Base-by-base conservation (phyloP, 2,113 vertebrate species). In the Galeopterus variegatus region DNA sequence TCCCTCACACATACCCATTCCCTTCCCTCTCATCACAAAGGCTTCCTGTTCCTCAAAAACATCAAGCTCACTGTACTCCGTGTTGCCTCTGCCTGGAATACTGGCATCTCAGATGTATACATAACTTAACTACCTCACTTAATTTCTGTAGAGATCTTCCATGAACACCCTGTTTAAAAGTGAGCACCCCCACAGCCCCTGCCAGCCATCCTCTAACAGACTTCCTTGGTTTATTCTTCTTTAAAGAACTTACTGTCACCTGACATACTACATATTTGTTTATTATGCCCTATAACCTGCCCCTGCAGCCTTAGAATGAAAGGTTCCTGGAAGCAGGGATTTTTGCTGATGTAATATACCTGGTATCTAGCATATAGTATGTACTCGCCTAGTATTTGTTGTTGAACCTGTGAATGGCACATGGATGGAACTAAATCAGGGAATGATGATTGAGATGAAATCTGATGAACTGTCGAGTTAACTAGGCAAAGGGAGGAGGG, bases 131-230 rank as follows among this genome's bases (percentile, higher is more conserved):
- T 45, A 19, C 21, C 31, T 90, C 50, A 85, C 62, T 81, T 83
- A 95, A 87, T 67, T 95, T 90, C 45, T 80, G 18, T 72, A 54
- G 80, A 60, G 67, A 67, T 64, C 64, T 60, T 93, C 64, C 6
- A 67, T 67, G 19, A 89, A 28, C 3, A 80, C 19, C 54, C 36
- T 52, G 48, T 92, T 88, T 89, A 72, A 94, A 96, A 92, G 18
- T 70, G 28, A 88, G 7, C 28, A 92, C 3, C 19, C 62, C 23
- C 14, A 41, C 70, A 48, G 33, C 50, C 13, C 70, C 8, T 88
- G 24, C 28, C 64, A 80, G n/a, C 77, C 23, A 80, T 84, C 28
- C 33, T 79, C 70, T 87, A 50, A 88, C n/a, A 24, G 23, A 89
- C 23, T 85, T 72, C 80, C 60, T 24, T 54, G 21, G 18, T 50